These are phyloP conservation scores for Drosophila gaucha DNA, from an alignment of 2,888 invertebrate genomes.

Conservation along the genomic window DNA sequence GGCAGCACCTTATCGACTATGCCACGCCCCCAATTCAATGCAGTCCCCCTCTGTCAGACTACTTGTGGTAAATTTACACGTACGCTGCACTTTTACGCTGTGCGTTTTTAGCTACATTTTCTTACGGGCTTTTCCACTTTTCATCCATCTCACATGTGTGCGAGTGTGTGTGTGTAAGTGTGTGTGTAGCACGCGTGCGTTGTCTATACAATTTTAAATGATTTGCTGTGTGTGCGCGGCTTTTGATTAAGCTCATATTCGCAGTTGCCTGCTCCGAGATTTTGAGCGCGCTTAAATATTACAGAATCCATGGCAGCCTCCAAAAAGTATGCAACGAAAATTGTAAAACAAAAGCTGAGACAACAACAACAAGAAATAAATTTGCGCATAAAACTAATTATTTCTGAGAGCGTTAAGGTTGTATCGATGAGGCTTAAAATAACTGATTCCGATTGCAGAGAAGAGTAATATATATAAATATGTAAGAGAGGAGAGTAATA, in stretches of 20 bases:
- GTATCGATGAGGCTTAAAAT: neutral
- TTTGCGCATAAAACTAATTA: constrained; percentile 59
- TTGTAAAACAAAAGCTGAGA: constrained; percentile 26
- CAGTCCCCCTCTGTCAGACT: constrained; percentile 26
- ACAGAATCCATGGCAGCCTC: constrained; percentile 6
- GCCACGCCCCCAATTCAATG: neutral
- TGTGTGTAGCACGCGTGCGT: constrained; percentile 29
- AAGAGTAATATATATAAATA: neutral
- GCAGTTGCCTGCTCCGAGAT: constrained; percentile 9
- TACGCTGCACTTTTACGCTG: constrained; percentile 72
- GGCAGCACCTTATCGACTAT: constrained; percentile 16
- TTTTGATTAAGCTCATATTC: constrained; percentile 60
- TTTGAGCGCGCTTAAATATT: constrained; percentile 48
- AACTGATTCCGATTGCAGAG: constrained; percentile 2
- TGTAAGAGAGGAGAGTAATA: too few relatives aligned
- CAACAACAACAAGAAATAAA: neutral
- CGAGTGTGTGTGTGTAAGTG: constrained; percentile 6
- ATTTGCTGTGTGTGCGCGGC: constrained; percentile 38
- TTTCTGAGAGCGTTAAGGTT: constrained; percentile 33
- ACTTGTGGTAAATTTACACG: constrained; percentile 78
- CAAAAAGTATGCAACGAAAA: constrained; percentile 37
- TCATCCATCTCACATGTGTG: constrained; percentile 4
- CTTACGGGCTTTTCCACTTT: constrained; percentile 28
- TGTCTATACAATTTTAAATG: constrained; percentile 64
- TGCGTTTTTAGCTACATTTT: constrained; percentile 68